Conservation (phyloP, 1,140 invertebrate species). For the Saccostrea echinata region DNA sequence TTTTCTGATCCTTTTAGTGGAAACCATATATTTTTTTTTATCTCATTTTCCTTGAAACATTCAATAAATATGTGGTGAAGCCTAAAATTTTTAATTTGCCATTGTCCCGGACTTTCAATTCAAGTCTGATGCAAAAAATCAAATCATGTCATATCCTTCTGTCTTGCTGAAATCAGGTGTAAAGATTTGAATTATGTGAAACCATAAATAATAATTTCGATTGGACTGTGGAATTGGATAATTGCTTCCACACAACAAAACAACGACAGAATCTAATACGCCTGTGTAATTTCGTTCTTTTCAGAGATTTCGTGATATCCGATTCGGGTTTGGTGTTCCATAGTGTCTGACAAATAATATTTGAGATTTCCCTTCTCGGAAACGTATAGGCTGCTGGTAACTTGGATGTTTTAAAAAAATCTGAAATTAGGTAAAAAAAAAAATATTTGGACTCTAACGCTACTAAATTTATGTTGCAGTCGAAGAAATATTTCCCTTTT, state of each 20-base stretch:
- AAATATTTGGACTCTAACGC: not conserved
- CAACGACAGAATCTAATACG: not conserved
- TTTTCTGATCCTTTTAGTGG: not conserved
- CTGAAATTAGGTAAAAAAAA: not conserved
- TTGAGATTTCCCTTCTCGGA: not conserved
- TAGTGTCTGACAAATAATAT: not conserved
- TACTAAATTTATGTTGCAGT: not conserved
- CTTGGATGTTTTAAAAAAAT: not conserved
- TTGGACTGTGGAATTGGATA: constrained; percentile 22
- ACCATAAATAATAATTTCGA: constrained; percentile 39
- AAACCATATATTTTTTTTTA: constrained; percentile 18
- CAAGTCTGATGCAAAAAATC: constrained; percentile 26
- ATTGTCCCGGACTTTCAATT: constrained; percentile 18
- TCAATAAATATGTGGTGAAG: constrained; percentile 22
- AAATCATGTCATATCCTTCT: constrained; percentile 22
- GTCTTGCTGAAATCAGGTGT: constrained; percentile 24
- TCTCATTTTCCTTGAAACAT: not conserved
- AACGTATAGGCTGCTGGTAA: no score
- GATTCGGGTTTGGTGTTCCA: not conserved
- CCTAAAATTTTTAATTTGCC: constrained; percentile 35
- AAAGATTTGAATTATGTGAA: constrained; percentile 33
- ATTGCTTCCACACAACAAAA: constrained; percentile 16
- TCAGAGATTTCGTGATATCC: not conserved
- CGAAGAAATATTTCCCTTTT: not conserved
- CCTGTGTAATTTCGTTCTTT: not conserved